These are phyloP conservation scores for Taxidea taxus DNA, from an alignment of 2,113 vertebrate genomes.

Conservation along the genomic window DNA sequence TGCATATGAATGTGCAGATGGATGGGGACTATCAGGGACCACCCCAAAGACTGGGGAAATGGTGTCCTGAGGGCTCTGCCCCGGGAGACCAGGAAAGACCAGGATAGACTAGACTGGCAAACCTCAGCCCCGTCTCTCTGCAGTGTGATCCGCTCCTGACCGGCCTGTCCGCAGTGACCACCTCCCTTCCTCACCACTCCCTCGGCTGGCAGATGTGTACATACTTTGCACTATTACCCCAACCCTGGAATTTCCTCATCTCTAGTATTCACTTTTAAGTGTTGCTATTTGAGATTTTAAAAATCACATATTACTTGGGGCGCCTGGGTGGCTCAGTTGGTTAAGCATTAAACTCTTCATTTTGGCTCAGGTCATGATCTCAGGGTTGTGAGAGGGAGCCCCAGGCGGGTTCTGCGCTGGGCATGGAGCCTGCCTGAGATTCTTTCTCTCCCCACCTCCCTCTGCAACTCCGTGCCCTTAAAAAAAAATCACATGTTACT, in stretches of 20 bases:
- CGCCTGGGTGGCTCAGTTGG: neutral
- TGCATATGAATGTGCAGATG: neutral
- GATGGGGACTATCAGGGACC: neutral
- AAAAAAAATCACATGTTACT: neutral
- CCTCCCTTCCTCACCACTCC: neutral
- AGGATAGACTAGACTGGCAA: neutral
- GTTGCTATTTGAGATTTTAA: neutral
- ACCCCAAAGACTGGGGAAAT: neutral
- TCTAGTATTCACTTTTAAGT: neutral
- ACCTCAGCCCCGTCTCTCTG: neutral
- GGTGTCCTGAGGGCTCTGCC: neutral
- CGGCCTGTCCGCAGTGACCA: neutral
- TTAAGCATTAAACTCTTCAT: neutral
- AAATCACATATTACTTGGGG: neutral
- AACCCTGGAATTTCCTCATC: neutral
- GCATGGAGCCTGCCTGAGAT: no score
- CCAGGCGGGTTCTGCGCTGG: no score
- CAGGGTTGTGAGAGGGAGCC: no score
- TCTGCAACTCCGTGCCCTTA: neutral
- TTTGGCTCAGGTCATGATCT: no score
- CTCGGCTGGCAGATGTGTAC: fast-evolving
- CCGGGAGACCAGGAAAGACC: neutral
- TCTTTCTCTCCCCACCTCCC: no score
- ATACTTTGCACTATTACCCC: neutral
- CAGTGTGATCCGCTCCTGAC: neutral